These are phyloP conservation scores for Amyelois transitella DNA, from an alignment of 1,140 invertebrate genomes.

Conservation along the genomic window DNA sequence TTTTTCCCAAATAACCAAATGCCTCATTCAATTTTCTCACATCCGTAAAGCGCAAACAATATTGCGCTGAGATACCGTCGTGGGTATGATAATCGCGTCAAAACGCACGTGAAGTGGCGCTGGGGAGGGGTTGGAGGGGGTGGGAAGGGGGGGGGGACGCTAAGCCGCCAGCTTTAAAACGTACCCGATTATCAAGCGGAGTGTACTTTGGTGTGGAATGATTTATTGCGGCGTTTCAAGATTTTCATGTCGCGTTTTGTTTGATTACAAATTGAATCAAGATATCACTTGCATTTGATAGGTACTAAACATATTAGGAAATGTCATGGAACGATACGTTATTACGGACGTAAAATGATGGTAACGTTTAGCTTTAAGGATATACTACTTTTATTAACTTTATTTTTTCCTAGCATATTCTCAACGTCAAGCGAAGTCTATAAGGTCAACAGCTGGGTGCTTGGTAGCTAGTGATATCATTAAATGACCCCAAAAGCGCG, in stretches of 20 bases:
- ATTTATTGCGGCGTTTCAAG: constrained; percentile 38
- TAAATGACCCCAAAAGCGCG: no score
- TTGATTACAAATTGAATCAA: background rate
- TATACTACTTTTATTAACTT: no score
- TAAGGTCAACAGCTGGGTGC: no score
- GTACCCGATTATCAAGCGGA: constrained; percentile 63
- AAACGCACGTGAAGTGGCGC: constrained; percentile 66
- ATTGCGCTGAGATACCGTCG: constrained; percentile 62
- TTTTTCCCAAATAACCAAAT: constrained; percentile 2
- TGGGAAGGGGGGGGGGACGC: constrained; percentile 24
- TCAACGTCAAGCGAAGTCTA: no score
- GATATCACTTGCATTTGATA: no score
- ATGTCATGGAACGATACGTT: no score
- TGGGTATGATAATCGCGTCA: constrained; percentile 72
- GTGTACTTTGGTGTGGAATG: constrained; percentile 54
- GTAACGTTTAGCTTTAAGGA: no score
- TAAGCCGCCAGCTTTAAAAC: constrained; percentile 69
- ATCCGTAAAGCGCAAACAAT: constrained; percentile 51
- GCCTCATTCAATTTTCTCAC: constrained; percentile 30
- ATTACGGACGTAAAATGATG: no score
- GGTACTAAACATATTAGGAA: no score
- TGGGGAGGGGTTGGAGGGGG: constrained; percentile 6
- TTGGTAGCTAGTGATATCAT: no score
- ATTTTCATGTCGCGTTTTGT: background rate
- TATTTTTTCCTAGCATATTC: no score